Evolutionary conservation across 2,797 vertebrate species (phyloP).

Genomic region (Xenentodon cancila): DNA sequence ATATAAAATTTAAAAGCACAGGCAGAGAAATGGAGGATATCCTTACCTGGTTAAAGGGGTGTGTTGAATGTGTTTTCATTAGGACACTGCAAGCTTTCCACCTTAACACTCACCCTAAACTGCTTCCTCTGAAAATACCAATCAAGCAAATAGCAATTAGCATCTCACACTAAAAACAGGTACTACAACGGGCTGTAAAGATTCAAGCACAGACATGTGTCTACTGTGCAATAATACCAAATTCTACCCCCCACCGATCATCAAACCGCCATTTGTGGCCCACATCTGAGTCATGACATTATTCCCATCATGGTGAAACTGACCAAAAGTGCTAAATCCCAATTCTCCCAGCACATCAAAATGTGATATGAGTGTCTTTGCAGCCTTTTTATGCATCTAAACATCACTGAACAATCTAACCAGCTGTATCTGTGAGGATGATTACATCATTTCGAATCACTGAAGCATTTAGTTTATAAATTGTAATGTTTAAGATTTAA

Average conservation of each 20-base stretch:
- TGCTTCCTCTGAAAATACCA: slow-evolving; percentile 23
- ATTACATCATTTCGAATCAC: not conserved
- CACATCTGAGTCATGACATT: slow-evolving; percentile 7
- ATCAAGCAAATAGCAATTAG: not conserved
- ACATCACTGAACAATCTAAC: slow-evolving; percentile 1
- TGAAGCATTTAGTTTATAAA: not conserved
- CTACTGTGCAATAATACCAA: not conserved
- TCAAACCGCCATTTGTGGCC: slow-evolving; percentile 19
- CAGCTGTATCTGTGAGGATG: not conserved
- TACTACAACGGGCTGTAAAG: slow-evolving; percentile 1
- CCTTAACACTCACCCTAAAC: slow-evolving; percentile 46
- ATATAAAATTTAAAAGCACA: too few relatives aligned
- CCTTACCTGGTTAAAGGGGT: too few relatives aligned
- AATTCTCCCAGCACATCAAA: slow-evolving; percentile 2
- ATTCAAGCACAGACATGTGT: not conserved
- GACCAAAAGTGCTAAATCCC: slow-evolving; percentile 14
- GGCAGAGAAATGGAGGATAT: too few relatives aligned
- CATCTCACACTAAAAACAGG: not conserved
- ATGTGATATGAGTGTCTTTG: slow-evolving; percentile 4
- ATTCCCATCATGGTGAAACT: slow-evolving; percentile 11
- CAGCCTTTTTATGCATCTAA: slow-evolving; percentile 3
- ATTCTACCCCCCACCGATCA: not conserved
- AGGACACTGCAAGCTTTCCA: slow-evolving; percentile 12
- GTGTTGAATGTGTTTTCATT: not conserved
- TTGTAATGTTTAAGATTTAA: slow-evolving; percentile 1